phyloP scores from a whole-genome alignment of 2,888 invertebrate species.

The Mayetiola destructor region DNA sequence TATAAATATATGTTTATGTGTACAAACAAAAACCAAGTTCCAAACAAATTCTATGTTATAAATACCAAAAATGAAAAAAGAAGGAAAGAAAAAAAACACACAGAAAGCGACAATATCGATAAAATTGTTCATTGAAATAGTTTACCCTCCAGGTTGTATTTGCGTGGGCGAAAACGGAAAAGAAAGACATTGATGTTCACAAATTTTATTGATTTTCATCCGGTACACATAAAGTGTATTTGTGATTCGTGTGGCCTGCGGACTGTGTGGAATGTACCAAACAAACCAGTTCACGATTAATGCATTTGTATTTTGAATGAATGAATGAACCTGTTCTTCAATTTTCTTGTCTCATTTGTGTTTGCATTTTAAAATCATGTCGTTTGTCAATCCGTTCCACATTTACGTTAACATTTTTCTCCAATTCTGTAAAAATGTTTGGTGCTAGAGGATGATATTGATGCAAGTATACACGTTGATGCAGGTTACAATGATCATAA shows the following conservation, averaged over 20 bases:
- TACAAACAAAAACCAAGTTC: background rate
- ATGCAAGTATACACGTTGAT: slow-evolving; percentile 1
- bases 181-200: background rate
- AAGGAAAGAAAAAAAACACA: background rate
- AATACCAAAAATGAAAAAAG: background rate
- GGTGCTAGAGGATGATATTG: background rate
- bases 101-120: background rate
- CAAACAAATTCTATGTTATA: background rate
- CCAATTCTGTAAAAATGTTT: background rate
- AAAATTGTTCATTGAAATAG: background rate
- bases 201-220: slow-evolving; percentile 8
- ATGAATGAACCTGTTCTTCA: slow-evolving; percentile 5
- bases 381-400: no score
- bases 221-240: background rate
- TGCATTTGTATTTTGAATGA: no score
- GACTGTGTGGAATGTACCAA: no score
- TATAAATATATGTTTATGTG: background rate
- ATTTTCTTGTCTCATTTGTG: background rate
- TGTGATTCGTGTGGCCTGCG: background rate
- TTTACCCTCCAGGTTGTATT: slow-evolving; percentile 14
- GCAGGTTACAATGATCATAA: slow-evolving; percentile 2
- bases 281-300: no score
- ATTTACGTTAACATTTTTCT: background rate
- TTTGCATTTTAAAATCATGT: no score
- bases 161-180: slow-evolving; percentile 2